A percentile compares a stretch with the other conserved stretches of the same genome.
phyloP scores from a whole-genome alignment of 2,888 invertebrate genomes.

The Drosophila greeni region DNA sequence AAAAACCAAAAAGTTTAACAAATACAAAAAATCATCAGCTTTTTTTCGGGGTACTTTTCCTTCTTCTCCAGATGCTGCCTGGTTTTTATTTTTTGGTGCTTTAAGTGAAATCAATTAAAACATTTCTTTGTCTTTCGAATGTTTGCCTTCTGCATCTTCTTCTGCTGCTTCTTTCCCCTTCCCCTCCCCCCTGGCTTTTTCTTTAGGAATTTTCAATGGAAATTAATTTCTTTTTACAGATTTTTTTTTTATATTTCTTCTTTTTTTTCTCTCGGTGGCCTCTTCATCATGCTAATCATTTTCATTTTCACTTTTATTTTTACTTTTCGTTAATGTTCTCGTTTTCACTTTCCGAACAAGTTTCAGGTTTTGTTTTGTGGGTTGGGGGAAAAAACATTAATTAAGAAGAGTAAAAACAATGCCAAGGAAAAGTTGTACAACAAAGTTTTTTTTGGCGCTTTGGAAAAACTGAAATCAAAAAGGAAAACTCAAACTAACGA shows the following conservation, averaged over 20 bases:
- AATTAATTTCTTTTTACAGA: slow-evolving; percentile 65
- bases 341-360: slow-evolving; percentile 65
- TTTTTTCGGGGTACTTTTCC: slow-evolving; percentile 45
- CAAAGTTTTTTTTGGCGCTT: slow-evolving; percentile 10
- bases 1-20: slow-evolving; percentile 49
- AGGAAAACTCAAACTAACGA: neutral
- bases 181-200: slow-evolving; percentile 27
- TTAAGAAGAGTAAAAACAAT: slow-evolving; percentile 26
- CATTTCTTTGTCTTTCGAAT: slow-evolving; percentile 71
- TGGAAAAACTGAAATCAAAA: neutral
- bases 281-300: slow-evolving; percentile 52
- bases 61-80: slow-evolving; percentile 36
- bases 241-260: slow-evolving; percentile 5
- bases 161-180: slow-evolving; percentile 23
- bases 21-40: slow-evolving; percentile 22
- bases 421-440: slow-evolving; percentile 18
- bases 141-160: slow-evolving; percentile 59
- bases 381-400: slow-evolving; percentile 26
- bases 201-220: slow-evolving; percentile 71
- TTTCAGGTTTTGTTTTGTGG: slow-evolving; percentile 8
- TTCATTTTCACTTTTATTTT: slow-evolving; percentile 60
- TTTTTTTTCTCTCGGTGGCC: neutral
- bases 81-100: slow-evolving; percentile 57
- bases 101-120: slow-evolving; percentile 74
- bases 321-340: slow-evolving; percentile 55